Base-by-base conservation (phyloP, 2,797 vertebrate genomes). In the Chaunax sp. region DNA sequence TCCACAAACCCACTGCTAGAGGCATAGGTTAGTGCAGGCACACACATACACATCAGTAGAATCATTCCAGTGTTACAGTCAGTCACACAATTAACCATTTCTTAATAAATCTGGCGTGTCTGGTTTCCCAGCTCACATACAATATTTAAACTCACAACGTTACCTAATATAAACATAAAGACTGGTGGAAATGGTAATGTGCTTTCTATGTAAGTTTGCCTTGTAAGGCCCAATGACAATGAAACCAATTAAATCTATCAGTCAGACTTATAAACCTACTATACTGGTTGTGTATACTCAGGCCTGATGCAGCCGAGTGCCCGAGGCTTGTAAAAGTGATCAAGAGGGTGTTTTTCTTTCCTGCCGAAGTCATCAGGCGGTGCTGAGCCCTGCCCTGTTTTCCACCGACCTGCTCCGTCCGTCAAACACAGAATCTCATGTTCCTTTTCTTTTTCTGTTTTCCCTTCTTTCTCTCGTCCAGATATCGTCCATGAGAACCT, bases 401-500 rank as follows among this genome's bases (percentile, higher is more conserved):
- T 41, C 60, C 52, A 65, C 52, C 58, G 46, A 67, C 69, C 65
- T 50, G 56, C 56, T 68, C 45, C 44, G 33, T 75, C 64, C 28
- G 28, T 75, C 56, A 69, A 16, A 50, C 46, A 40, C 45, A 49
- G 14, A n/a, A 61, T 22, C 57, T 72, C 38, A 49, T 41, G 30
- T 33, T 61, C 43, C 1, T 12, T 12, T 40, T n/a, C 28, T 35
- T 40, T 16, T 13, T 20, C 44, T 50, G 0, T 38, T 20, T 56
- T 37, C 6, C 22, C 54, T 35, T 53, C 25, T 59, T 18, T 20
- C 46, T 60, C 22, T 1, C 1, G 15, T 52, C 4, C 74, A 98
- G 97, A 98, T 91, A 98, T 98, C 50, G 97, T 98, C 76, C 97
- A 98, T 56, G 97, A 98, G 92, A 98, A 98, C 88, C 88, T 97